These are phyloP conservation scores for Spatulosminthurus flaviceps DNA, from an alignment of 2,888 invertebrate species.

Conservation along the genomic window DNA sequence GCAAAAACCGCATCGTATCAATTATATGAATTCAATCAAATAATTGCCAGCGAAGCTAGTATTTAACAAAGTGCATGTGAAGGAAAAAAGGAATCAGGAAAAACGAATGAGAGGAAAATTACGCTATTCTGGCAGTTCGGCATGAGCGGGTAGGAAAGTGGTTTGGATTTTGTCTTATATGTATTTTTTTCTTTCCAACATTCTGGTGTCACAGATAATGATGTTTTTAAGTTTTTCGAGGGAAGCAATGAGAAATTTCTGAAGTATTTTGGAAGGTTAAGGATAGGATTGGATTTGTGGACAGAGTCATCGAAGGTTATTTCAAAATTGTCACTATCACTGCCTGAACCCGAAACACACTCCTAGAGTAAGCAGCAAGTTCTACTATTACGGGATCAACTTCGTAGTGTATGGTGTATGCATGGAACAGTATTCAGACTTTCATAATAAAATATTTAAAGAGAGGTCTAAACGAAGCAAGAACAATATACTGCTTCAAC, in stretches of 20 bases:
- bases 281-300: slow-evolving; percentile 28
- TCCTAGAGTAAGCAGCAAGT: not conserved
- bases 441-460: no score
- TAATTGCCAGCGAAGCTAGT: not conserved
- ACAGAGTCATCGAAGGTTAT: not conserved
- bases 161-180: not conserved
- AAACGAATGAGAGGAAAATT: not conserved
- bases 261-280: slow-evolving; percentile 42
- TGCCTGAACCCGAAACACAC: not conserved
- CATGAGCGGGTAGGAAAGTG: slow-evolving; percentile 1
- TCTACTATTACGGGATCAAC: not conserved
- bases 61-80: no score
- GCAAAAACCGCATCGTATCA: no score
- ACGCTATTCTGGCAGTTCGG: not conserved
- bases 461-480: no score
- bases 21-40: not conserved
- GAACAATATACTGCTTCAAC: no score
- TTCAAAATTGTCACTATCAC: not conserved
- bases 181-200: no score
- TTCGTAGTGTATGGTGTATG: not conserved
- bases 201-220: not conserved
- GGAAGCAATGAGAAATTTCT: slow-evolving; percentile 41
- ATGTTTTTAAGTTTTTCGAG: slow-evolving; percentile 21
- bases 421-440: no score
- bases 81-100: no score